These are phyloP conservation scores for Enteromius mattozi DNA, from an alignment of 2,797 vertebrate species.

Conservation along the genomic window DNA sequence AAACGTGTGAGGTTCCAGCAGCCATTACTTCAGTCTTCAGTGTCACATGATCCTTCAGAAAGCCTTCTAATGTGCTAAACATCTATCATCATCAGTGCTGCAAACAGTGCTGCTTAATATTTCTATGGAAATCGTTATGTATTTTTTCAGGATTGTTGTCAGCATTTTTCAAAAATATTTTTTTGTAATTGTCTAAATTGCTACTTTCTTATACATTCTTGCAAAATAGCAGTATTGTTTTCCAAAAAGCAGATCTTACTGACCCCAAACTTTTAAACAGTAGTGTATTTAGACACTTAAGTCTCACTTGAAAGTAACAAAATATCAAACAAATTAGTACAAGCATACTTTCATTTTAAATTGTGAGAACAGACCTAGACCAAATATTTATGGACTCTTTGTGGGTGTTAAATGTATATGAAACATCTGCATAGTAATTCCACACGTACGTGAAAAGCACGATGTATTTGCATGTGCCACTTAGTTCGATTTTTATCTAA, in stretches of 20 bases:
- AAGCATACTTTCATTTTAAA: not conserved
- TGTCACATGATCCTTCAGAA: not conserved
- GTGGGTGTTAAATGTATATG: not conserved
- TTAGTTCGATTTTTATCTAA: not conserved
- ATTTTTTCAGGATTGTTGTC: not conserved
- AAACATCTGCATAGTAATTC: not conserved
- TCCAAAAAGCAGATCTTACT: not conserved
- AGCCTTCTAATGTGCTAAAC: not conserved
- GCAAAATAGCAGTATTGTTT: not conserved
- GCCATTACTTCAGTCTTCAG: not conserved
- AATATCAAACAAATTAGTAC: not conserved
- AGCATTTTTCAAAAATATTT: conserved; percentile 1
- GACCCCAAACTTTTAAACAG: not conserved
- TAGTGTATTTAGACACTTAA: not conserved
- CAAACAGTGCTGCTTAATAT: not conserved
- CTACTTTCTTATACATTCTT: not conserved
- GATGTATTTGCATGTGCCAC: not conserved
- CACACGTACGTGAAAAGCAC: not conserved
- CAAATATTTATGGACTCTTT: not conserved
- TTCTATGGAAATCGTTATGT: not conserved
- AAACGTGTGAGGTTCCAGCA: not conserved
- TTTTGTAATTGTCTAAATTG: not conserved
- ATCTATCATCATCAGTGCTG: not conserved
- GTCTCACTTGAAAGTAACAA: not conserved
- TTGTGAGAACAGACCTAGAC: not conserved